Base-by-base conservation (phyloP, 1,140 invertebrate species). In the Aphis craccivora region DNA sequence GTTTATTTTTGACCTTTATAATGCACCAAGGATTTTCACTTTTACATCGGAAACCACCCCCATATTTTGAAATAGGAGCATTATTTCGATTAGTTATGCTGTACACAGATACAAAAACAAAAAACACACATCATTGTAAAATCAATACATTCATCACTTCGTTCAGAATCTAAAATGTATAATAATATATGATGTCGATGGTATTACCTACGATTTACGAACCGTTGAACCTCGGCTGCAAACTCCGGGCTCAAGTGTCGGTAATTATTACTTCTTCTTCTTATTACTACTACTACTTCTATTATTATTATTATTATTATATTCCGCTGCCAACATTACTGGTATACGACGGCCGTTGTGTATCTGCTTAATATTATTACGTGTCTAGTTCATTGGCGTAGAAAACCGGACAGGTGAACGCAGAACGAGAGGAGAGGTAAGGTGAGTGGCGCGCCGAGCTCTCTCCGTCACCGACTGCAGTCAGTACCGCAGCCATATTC, bases 381-480 rank as follows among this genome's bases (percentile, higher is more conserved):
- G 51, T 90, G 88, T 90, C 53, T 43, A 90, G 88, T 90, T 90
- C 51, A 40, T 90, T 55, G 89, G 53, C 53, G 89, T 67, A 67
- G 89, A 90, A 90, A 90, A 90, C 89, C 53, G 89, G 89, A 90
- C 89, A 67, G 89, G 89, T 67, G 89, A 90, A 60, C 37, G 20
- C 60, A n/a, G 60, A 76, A n/a, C 60, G 60, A 30, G 89, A 43
- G n/a, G 37, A 90, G 89, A 37, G 53, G 88, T 40, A 43, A 55
- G 53, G 89, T 37, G 89, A 60, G 53, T 40, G 37, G 55, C 89
- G 89, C 55, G 30, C 8, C 53, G 55, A 90, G 88, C 89, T 90
- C 89, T 90, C 89, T 90, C 89, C 88, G 88, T 90, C 53, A 43
- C 55, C 53, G 51, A 20, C 51, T 30, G 35, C 37, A 37, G 88